Evolutionary conservation across 1,140 invertebrate species (phyloP), one percentile per base, ranked within the genome.

Genomic region (Asobara japonica): DNA sequence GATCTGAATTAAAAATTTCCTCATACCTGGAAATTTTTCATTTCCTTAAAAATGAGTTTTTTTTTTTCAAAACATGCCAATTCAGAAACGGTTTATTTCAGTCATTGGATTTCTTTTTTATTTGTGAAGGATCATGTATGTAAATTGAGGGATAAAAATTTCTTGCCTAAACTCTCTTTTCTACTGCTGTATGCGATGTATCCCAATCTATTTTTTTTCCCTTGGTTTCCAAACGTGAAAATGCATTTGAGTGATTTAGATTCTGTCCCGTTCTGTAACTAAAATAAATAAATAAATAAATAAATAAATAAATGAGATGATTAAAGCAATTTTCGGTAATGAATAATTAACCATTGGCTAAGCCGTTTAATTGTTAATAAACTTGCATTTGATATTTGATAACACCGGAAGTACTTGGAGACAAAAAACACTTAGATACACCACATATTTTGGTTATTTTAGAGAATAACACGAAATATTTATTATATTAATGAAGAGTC

Each of bases 371-470:
- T 79, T 77, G 77, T 78, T 76, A 74, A 33, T 67, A 72, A 38
- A 56, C 20, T 56, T 56, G 51, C 51, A 56, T 56, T 56, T 56
- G 13, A 56, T 25, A 6, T 56, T 56, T 56, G 22, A 0, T 8
- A 25, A 25, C 7, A 56, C n/a, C 3, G 10, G 41, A 45, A 13
- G 10, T 45, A 13, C 5, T 16, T 13, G n/a, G 11, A 22, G 61
- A 70, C 56, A 56, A 64, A 71, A 77, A 64, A 51, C 38, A 31
- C 22, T 56, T n/a, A 20, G 11, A 64, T 18, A 51, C 65, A 74
- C 74, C 69, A 79, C 68, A 84, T 85, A 83, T 86, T 86, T 86
- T 83, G 79, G 82, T 80, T 83, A 84, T 82, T 83, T 71, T 84
- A 82, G 78, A 67, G 77, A 79, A 81, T 80, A 76, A 31, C 29